Evolutionary conservation across 2,888 invertebrate genomes (phyloP), one percentile per base, ranked within the genome.

Genomic region (Cenopis cana): DNA sequence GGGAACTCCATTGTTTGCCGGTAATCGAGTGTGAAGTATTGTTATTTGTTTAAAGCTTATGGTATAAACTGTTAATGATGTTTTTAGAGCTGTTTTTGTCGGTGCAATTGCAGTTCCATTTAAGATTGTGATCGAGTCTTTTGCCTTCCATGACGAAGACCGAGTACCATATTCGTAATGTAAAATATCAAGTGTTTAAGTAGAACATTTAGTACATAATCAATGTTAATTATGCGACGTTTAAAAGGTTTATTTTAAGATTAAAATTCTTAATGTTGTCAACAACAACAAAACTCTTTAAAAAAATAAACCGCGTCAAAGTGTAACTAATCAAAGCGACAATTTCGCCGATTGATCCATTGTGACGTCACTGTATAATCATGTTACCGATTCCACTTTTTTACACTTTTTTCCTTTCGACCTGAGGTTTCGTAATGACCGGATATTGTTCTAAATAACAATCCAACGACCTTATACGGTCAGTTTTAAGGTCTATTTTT

Each of bases 361-460:
- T 75, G 74, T 81, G 78, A 79, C 81, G 82, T 82, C 78, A 79
- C 77, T 68, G 60, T 60, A 65, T 64, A 73, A 74, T 73, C 69
- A 71, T 64, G 73, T 75, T 73, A 75, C 68, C 55, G 55, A 49
- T 49, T 67, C 67, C 38, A 50, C 46, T 59, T 75, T 78, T 79
- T 79, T 83, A 77, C 76, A 74, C 77, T 81, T 79, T 80, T 83
- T 79, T 82, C 79, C 87, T 86, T 86, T 86, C 80, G 71, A 69
- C 49, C 38, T 60, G 49, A 72, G 20, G 79, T 86, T 84, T 79
- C 82, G 80, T 84, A 85, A 86, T 79, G 80, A 76, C 74, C 75
- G 80, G 84, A 83, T 56, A 65, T 46, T 56, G 54, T 33, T 11
- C 54, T 29, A n/a, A 41, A 55, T 29, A 41, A 64, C 11, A 36